Conservation (phyloP, 2,113 vertebrate species). For the Rhabdornis inornatus region DNA sequence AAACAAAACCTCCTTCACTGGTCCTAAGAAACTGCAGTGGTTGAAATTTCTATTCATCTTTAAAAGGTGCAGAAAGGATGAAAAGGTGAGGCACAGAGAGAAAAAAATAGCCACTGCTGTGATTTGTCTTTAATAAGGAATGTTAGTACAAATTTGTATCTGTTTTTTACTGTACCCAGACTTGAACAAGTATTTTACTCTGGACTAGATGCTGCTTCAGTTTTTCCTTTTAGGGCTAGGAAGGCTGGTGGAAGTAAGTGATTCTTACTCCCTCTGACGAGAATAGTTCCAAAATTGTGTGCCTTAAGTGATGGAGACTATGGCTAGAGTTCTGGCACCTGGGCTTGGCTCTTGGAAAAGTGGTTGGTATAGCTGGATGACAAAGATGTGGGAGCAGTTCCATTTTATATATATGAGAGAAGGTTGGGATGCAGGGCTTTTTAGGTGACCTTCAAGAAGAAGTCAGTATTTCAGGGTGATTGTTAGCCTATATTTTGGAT, state of each 20-base stretch:
- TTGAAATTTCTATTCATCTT: neutral
- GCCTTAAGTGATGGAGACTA: neutral
- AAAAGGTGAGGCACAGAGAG: neutral
- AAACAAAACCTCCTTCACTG: neutral
- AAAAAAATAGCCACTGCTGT: neutral
- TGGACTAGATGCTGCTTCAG: neutral
- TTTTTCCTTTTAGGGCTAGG: neutral
- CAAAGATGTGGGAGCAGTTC: neutral
- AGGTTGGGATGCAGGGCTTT: neutral
- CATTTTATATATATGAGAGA: neutral
- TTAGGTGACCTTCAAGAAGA: neutral
- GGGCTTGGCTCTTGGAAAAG: neutral
- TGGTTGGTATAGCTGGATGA: neutral
- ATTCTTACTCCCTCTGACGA: neutral
- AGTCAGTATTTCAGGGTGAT: neutral
- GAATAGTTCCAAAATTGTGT: neutral
- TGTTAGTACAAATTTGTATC: neutral
- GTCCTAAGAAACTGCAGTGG: neutral
- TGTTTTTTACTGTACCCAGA: neutral
- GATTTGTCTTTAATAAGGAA: neutral
- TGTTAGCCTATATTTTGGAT: neutral
- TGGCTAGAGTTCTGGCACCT: neutral
- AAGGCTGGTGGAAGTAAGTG: neutral
- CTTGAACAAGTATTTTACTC: neutral
- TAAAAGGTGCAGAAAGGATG: neutral